Evolutionary conservation across 2,113 vertebrate species (phyloP).

Genomic region (Rhynchomys soricoides): DNA sequence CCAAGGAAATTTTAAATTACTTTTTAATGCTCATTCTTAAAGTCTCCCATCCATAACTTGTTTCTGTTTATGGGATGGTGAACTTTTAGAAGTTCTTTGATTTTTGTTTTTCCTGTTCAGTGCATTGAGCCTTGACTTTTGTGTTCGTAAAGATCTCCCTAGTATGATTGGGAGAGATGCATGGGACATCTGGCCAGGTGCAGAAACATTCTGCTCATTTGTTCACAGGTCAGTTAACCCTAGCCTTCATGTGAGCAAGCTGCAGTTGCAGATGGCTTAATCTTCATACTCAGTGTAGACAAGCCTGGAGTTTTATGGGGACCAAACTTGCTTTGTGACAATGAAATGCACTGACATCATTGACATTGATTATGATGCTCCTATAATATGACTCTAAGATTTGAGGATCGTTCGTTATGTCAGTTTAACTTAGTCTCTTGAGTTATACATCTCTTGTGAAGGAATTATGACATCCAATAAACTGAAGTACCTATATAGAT

Average conservation of each 20-base stretch:
- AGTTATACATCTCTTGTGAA: background rate
- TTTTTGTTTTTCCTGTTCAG: background rate
- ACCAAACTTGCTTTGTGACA: background rate
- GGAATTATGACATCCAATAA: background rate
- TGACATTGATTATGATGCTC: background rate
- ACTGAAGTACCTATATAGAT: background rate
- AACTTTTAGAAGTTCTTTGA: background rate
- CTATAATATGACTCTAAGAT: background rate
- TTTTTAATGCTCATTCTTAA: background rate
- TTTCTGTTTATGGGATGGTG: background rate
- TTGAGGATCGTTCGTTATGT: background rate
- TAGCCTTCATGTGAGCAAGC: background rate
- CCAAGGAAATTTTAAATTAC: background rate
- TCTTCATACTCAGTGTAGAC: background rate
- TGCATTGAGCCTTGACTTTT: too few species aligned
- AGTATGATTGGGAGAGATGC: background rate
- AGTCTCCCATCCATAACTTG: background rate
- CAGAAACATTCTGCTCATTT: background rate
- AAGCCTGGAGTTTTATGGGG: background rate
- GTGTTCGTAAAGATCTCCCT: background rate
- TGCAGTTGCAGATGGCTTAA: background rate
- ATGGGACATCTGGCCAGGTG: background rate
- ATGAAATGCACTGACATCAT: background rate
- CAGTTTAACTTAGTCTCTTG: background rate
- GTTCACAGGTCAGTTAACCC: background rate